Evolutionary conservation across 2,113 vertebrate genomes (phyloP), one percentile per base, ranked within the genome.

Genomic region (Bubo blakistoni): DNA sequence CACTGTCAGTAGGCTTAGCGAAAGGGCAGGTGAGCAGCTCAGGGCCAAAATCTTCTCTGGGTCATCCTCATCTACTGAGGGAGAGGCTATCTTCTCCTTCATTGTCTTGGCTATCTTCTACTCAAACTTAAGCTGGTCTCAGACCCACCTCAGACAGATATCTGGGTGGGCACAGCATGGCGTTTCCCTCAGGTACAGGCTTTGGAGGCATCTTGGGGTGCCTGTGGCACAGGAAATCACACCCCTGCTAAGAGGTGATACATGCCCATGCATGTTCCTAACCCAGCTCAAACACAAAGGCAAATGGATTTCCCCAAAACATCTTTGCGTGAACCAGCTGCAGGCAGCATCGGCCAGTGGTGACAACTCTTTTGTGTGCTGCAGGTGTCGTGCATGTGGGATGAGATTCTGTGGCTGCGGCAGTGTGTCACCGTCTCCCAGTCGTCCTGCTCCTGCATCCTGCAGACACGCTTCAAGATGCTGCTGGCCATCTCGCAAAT

Each of bases 381-480:
- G 42, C 93, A 99, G 99, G 98, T 99, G 24, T 98, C 99, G 0
- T 99, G 98, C 83, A 98, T 99, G 94, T 99, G 99, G 99, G 99
- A 99, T 2, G 99, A 99, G 94, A 98, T 99, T 83, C 95, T 98
- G 51, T 99, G 99, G 99, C 96, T 99, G 62, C 98, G 98, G 88
- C 99, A 99, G 91, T 99, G 99, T 17, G 98, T 99, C 71, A 98
- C 97, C 3, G 98, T 98, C 11, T 98, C 98, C 65, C 99, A 99
- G 94, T 98, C 98, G 0, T 99, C 99, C 71, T 99, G 98, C 61
- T 99, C 99, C 67, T 99, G 99, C 51, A 97, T 98, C 67, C 98
- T 99, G 71, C 99, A 99, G 97, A 99, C 98, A 0, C 99, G 99
- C 42, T 98, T 99, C 92, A 99, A 99, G 97, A 98, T 99, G 98